phyloP scores from a whole-genome alignment of 2,113 vertebrate species.

The Lasiurus borealis region DNA sequence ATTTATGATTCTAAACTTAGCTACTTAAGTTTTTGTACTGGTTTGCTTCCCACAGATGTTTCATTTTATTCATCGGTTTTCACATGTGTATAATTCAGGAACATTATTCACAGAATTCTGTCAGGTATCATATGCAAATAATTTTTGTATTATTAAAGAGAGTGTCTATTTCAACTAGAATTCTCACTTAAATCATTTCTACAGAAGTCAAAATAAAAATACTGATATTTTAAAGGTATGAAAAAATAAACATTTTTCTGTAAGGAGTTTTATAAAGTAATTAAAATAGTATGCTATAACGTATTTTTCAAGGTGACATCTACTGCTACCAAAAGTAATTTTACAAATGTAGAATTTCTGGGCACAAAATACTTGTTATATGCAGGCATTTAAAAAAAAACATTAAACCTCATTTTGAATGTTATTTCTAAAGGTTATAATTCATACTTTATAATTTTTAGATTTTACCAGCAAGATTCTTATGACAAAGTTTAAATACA shows the following conservation, averaged over 20 bases:
- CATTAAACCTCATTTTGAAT: background rate
- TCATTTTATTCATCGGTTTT: conserved; percentile 11
- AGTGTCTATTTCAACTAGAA: background rate
- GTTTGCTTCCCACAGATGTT: background rate
- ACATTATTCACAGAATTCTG: background rate
- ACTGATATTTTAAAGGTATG: background rate
- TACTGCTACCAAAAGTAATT: background rate
- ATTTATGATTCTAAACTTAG: background rate
- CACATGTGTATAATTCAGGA: background rate
- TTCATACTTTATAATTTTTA: background rate
- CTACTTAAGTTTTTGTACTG: background rate
- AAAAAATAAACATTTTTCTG: background rate
- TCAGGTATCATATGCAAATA: background rate
- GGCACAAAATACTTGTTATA: background rate
- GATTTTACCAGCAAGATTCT: background rate
- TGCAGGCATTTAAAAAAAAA: background rate
- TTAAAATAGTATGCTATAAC: background rate
- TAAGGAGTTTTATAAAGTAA: background rate
- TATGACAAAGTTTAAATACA: background rate
- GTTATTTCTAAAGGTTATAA: background rate
- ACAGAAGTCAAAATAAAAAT: background rate
- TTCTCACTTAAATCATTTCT: background rate
- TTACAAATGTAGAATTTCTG: background rate
- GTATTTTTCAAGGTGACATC: background rate
- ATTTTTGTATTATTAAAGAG: background rate